Evolutionary conservation across 2,113 vertebrate genomes (phyloP).

Genomic region (Leptobrachium ailaonicum): DNA sequence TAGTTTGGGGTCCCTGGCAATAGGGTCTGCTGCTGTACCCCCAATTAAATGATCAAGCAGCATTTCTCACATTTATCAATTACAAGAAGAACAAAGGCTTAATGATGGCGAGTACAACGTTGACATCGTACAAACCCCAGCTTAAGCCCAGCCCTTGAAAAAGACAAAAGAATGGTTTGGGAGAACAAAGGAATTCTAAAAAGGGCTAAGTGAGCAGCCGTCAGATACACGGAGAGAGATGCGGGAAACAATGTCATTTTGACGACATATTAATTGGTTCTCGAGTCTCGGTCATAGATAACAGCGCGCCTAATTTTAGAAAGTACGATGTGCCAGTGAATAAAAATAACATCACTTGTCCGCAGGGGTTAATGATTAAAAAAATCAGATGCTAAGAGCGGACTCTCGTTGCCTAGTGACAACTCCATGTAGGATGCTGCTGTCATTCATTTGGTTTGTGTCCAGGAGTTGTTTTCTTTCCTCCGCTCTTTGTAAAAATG

Average conservation of each 20-base stretch:
- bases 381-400: slow-evolving; percentile 65
- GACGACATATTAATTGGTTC: background rate
- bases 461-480: slow-evolving; percentile 55
- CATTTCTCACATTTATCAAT: no score
- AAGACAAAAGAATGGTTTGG: background rate
- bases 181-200: background rate
- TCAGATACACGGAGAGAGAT: background rate
- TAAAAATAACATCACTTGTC: slow-evolving; percentile 48
- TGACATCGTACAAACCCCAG: no score
- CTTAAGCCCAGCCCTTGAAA: no score
- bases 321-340: background rate
- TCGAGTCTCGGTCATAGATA: background rate
- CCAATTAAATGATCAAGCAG: no score
- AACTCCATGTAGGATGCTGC: slow-evolving; percentile 60
- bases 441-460: slow-evolving; percentile 66
- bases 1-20: no score
- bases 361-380: slow-evolving; percentile 71
- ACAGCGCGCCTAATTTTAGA: slow-evolving; percentile 30
- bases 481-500: slow-evolving; percentile 53
- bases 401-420: slow-evolving; percentile 72
- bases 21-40: no score
- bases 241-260: background rate
- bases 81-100: no score
- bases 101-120: no score
- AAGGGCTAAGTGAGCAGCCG: background rate